phyloP scores from a whole-genome alignment of 2,797 vertebrate species.

The Sphenodon punctatus region DNA sequence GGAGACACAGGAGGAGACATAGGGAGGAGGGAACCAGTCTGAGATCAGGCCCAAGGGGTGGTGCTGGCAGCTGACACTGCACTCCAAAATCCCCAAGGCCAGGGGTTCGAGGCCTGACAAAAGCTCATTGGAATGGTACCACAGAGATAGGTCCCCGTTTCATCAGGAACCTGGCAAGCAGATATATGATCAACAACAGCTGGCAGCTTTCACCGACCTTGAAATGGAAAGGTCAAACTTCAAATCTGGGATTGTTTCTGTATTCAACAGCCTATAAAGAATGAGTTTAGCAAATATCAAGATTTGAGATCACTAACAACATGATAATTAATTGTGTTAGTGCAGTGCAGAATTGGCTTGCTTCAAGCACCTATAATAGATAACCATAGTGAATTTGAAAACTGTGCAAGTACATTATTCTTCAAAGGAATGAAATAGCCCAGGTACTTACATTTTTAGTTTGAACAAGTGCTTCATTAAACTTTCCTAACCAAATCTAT shows the following conservation, averaged over 20 bases:
- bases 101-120: too few relatives aligned
- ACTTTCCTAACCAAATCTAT: neutral
- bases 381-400: constrained; percentile 10
- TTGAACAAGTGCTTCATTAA: constrained; percentile 9
- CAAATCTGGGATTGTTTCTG: neutral
- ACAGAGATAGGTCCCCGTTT: too few relatives aligned
- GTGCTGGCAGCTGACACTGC: too few relatives aligned
- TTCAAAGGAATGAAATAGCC: constrained; percentile 9
- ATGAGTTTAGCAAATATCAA: constrained; percentile 36
- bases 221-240: constrained; percentile 20
- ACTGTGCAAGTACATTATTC: neutral
- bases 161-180: too few relatives aligned
- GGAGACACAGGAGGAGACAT: too few relatives aligned
- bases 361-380: constrained; percentile 36
- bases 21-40: too few relatives aligned
- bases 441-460: neutral
- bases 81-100: too few relatives aligned
- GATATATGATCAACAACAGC: too few relatives aligned
- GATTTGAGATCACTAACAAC: constrained; percentile 36
- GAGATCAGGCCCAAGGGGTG: too few relatives aligned
- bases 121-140: too few relatives aligned
- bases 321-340: constrained; percentile 32
- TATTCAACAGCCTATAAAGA: constrained; percentile 11
- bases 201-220: neutral
- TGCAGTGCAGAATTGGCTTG: constrained; percentile 22